Evolutionary conservation across 2,888 invertebrate species (phyloP).

Genomic region (Odontomyia ornata): DNA sequence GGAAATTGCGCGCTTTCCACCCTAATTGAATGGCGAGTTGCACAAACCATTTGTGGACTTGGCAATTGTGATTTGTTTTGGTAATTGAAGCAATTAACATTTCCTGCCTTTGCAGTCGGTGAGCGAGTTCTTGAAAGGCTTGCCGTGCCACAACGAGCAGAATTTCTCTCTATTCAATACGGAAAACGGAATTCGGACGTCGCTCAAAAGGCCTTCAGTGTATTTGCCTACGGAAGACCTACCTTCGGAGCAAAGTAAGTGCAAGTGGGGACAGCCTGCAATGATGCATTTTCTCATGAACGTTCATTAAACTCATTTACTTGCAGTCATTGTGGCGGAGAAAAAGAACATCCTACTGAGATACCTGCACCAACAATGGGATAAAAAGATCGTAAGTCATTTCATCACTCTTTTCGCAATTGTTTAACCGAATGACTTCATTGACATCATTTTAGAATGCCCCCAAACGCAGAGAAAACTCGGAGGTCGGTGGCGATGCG

Average conservation of each 20-base stretch:
- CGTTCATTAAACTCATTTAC: constrained; percentile 61
- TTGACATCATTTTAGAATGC: constrained; percentile 40
- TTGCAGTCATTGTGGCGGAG: constrained; percentile 92
- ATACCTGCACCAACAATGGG: constrained; percentile 95
- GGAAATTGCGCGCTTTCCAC: too few species aligned
- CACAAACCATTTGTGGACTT: too few species aligned
- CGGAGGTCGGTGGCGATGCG: constrained; percentile 32
- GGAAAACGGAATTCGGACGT: constrained; percentile 82
- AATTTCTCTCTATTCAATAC: constrained; percentile 92
- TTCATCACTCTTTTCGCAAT: neutral
- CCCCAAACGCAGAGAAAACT: constrained; percentile 41
- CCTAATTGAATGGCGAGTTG: too few species aligned
- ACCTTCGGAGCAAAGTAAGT: constrained; percentile 90
- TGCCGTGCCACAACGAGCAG: constrained; percentile 89
- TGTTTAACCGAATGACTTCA: neutral
- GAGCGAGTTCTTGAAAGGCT: constrained; percentile 88
- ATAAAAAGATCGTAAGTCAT: constrained; percentile 76
- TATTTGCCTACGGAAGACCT: constrained; percentile 93
- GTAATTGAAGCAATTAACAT: too few species aligned
- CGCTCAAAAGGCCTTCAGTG: constrained; percentile 86
- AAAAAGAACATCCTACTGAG: constrained; percentile 92
- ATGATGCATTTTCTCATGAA: constrained; percentile 2
- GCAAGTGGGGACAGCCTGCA: neutral
- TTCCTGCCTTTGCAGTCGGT: constrained; percentile 73
- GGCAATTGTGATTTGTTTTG: too few species aligned